These are phyloP conservation scores for Papilio gigon DNA, from an alignment of 2,888 invertebrate genomes.

Conservation along the genomic window DNA sequence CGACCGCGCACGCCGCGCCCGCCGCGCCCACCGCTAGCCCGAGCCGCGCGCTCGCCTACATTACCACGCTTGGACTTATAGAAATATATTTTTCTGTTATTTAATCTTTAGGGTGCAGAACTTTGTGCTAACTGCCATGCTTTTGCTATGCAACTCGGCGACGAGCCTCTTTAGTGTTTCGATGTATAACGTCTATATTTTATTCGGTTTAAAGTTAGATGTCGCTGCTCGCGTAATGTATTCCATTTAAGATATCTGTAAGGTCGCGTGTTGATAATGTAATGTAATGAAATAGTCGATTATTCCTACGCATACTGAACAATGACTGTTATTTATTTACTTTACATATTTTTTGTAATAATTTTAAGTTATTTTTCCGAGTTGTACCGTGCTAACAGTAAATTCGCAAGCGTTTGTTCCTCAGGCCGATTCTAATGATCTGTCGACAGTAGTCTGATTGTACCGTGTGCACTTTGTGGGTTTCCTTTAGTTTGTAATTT, in stretches of 20 bases:
- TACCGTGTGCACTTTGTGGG: slow-evolving; percentile 66
- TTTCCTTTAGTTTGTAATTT: slow-evolving; percentile 62
- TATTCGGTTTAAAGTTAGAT: slow-evolving; percentile 67
- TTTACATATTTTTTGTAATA: slow-evolving; percentile 63
- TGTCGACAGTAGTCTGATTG: slow-evolving; percentile 65
- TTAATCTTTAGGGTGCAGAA: slow-evolving; percentile 78
- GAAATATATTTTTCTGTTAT: slow-evolving; percentile 70
- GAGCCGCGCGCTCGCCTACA: slow-evolving; percentile 48
- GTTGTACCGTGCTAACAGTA: slow-evolving; percentile 66
- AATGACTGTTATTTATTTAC: slow-evolving; percentile 81
- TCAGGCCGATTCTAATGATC: slow-evolving; percentile 65
- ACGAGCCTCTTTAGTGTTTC: slow-evolving; percentile 68
- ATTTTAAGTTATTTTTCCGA: slow-evolving; percentile 79
- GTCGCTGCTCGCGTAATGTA: slow-evolving; percentile 74
- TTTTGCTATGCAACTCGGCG: slow-evolving; percentile 76
- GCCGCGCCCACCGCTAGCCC: slow-evolving; percentile 44
- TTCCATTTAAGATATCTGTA: slow-evolving; percentile 76
- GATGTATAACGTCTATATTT: slow-evolving; percentile 60
- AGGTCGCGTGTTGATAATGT: slow-evolving; percentile 73
- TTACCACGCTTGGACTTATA: slow-evolving; percentile 67
- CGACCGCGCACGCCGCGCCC: slow-evolving; percentile 48
- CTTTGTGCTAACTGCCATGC: slow-evolving; percentile 78
- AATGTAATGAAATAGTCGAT: slow-evolving; percentile 69
- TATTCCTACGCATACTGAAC: slow-evolving; percentile 75
- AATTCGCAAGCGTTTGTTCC: slow-evolving; percentile 61